Percentiles rank a stretch among this genome's conserved stretches.
These are phyloP conservation scores for Cydia amplana DNA, from an alignment of 1,140 invertebrate species.

Conservation along the genomic window DNA sequence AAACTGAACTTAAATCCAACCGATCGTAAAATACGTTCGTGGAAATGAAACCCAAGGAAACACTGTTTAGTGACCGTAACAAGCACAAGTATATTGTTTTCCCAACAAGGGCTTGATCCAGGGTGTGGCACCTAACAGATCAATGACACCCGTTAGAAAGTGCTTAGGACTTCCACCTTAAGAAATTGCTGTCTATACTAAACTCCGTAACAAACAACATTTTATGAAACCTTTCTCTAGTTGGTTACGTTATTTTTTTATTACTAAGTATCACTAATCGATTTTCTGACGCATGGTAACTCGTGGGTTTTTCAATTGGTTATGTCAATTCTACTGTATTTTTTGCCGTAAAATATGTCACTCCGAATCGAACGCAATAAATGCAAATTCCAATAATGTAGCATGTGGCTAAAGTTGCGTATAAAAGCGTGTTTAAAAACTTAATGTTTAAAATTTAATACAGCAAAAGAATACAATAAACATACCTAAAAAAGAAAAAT, in stretches of 20 bases:
- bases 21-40: background rate
- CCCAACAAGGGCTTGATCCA: background rate
- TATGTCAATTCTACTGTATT: background rate
- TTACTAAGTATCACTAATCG: background rate
- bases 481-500: too few species aligned
- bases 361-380: too few species aligned
- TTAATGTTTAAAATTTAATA: too few species aligned
- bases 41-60: background rate
- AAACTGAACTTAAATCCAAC: background rate
- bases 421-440: too few species aligned
- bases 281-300: constrained; percentile 3
- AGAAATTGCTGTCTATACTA: background rate
- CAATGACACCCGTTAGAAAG: constrained; percentile 28
- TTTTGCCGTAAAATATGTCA: background rate
- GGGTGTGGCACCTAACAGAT: background rate
- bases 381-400: too few species aligned
- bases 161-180: constrained; percentile 9
- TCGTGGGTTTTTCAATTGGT: constrained; percentile 7
- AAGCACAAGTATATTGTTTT: constrained; percentile 12
- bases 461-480: too few species aligned
- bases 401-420: too few species aligned
- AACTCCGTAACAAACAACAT: background rate
- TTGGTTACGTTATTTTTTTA: background rate
- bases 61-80: background rate
- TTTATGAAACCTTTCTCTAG: background rate